Evolutionary conservation across 2,797 vertebrate species (phyloP).

Genomic region (Naso thynnoides): DNA sequence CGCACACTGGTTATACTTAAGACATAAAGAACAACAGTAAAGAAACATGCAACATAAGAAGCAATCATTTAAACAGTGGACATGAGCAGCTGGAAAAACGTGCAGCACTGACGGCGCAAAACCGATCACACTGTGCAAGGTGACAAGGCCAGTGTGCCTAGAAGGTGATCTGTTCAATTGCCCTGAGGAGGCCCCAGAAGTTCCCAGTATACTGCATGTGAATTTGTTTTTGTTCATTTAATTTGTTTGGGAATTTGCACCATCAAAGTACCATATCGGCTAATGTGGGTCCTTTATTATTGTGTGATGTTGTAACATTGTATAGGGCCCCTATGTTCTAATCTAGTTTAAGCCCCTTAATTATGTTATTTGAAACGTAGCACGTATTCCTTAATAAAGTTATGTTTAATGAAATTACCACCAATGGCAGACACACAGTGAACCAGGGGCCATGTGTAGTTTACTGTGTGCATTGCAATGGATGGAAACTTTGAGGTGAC

Average conservation of each 20-base stretch:
- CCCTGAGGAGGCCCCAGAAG: background rate
- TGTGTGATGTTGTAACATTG: background rate
- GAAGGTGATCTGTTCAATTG: conserved; percentile 4
- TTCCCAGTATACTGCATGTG: conserved; percentile 7
- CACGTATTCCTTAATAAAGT: background rate
- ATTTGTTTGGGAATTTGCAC: conserved; percentile 16
- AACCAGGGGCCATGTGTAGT: background rate
- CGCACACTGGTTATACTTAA: background rate
- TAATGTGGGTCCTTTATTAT: conserved; percentile 4
- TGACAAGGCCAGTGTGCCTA: conserved; percentile 3
- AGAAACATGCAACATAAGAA: background rate
- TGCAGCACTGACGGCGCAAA: background rate
- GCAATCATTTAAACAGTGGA: background rate
- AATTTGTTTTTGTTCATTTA: background rate
- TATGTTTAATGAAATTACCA: background rate
- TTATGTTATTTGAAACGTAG: too few relatives aligned
- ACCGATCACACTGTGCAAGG: background rate
- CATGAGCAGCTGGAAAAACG: background rate
- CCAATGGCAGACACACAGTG: background rate
- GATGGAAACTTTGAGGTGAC: conserved; percentile 13
- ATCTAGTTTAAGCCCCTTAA: background rate
- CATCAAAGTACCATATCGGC: background rate
- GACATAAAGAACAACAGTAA: background rate
- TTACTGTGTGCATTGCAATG: background rate
- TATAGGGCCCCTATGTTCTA: background rate